Conservation (phyloP, 1,140 invertebrate species). For the Ridgeia piscesae region DNA sequence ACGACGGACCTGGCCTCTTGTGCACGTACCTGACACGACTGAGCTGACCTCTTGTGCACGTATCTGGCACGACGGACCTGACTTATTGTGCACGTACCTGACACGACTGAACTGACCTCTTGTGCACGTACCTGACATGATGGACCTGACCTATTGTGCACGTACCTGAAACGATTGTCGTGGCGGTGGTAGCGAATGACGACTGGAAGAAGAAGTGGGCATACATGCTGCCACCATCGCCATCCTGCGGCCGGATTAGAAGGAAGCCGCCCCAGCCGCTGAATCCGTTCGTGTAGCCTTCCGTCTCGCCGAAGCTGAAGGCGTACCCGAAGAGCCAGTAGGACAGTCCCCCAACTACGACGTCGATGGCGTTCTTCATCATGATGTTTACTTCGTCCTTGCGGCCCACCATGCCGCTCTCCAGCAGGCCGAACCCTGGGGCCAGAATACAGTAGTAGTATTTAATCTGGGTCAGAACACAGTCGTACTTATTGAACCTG, state of each 20-base stretch:
- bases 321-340: slow-evolving; percentile 95
- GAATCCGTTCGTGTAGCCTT: slow-evolving; percentile 67
- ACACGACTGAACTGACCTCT: no score
- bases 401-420: slow-evolving; percentile 86
- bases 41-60: no score
- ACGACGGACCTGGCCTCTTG: no score
- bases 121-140: no score
- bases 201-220: slow-evolving; percentile 66
- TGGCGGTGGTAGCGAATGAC: slow-evolving; percentile 84
- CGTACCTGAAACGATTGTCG: slow-evolving; percentile 74
- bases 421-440: slow-evolving; percentile 85
- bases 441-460: slow-evolving; percentile 24
- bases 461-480: no score
- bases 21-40: no score
- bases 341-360: slow-evolving; percentile 86
- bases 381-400: slow-evolving; percentile 97
- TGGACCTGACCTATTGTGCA: no score
- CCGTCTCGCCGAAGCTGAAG: slow-evolving; percentile 75
- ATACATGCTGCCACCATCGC: slow-evolving; percentile 43
- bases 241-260: slow-evolving; percentile 46
- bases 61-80: no score
- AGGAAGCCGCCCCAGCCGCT: slow-evolving; percentile 62
- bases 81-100: no score
- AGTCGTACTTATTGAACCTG: no score
- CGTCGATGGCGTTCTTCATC: slow-evolving; percentile 94